Percentiles rank a stretch among this genome's conserved stretches.
phyloP scores from a whole-genome alignment of 2,888 invertebrate species.

The Brenthis hecate region DNA sequence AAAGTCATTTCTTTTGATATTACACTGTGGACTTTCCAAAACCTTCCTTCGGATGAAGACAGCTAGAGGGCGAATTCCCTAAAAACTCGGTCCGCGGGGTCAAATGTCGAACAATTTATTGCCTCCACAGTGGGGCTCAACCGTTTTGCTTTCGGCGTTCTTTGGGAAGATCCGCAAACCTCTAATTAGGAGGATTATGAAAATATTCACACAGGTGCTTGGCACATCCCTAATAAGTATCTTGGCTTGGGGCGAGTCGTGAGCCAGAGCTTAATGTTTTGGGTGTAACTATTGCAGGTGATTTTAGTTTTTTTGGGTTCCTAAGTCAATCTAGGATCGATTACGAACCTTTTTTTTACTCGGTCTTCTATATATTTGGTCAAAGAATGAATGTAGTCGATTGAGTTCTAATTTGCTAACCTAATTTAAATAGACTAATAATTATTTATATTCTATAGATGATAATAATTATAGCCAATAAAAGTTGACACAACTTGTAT shows the following conservation, averaged over 20 bases:
- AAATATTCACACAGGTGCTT: slow-evolving; percentile 82
- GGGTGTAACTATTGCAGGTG: slow-evolving; percentile 74
- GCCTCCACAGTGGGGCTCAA: slow-evolving; percentile 76
- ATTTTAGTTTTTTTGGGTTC: slow-evolving; percentile 64
- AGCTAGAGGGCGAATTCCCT: slow-evolving; percentile 75
- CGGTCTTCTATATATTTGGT: neutral
- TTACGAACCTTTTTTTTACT: slow-evolving; percentile 34
- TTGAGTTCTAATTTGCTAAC: too few species aligned
- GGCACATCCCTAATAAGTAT: slow-evolving; percentile 77
- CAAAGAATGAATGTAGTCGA: neutral
- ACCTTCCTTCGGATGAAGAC: slow-evolving; percentile 54
- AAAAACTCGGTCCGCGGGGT: slow-evolving; percentile 70
- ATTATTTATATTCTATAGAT: too few species aligned
- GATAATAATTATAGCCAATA: too few species aligned
- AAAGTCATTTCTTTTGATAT: slow-evolving; percentile 25
- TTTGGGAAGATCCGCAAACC: slow-evolving; percentile 81
- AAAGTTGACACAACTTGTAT: too few species aligned
- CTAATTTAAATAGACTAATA: too few species aligned
- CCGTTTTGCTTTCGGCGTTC: slow-evolving; percentile 69
- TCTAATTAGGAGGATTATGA: slow-evolving; percentile 81
- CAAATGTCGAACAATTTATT: slow-evolving; percentile 82
- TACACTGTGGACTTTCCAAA: slow-evolving; percentile 61
- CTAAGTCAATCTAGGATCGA: slow-evolving; percentile 62
- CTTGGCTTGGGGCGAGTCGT: slow-evolving; percentile 78
- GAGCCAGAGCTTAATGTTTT: slow-evolving; percentile 69